Percentiles rank a stretch among this genome's conserved stretches.
Evolutionary conservation across 2,113 vertebrate species (phyloP).

Genomic region (Mionectes macconnelli): DNA sequence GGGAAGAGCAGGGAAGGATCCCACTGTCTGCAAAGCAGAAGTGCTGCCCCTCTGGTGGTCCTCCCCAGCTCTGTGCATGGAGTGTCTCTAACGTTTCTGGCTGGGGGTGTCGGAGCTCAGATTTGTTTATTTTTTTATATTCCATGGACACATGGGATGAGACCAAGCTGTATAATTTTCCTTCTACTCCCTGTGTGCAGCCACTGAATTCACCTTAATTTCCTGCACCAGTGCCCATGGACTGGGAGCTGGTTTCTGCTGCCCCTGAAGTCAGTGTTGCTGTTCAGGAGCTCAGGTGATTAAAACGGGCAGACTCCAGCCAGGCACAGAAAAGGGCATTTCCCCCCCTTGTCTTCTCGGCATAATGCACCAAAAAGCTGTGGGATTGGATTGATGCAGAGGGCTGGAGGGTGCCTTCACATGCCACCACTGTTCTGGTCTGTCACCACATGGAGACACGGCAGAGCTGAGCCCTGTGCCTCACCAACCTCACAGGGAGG

Average conservation of each 20-base stretch:
- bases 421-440: not conserved
- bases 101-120: not conserved
- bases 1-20: not conserved
- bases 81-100: not conserved
- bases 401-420: not conserved
- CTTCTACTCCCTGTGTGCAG: not conserved
- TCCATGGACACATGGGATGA: not conserved
- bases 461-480: not conserved
- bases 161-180: not conserved
- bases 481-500: not conserved
- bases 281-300: not conserved
- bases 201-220: slow-evolving; percentile 1
- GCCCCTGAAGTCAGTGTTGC: not conserved
- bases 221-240: slow-evolving; percentile 28
- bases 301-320: not conserved
- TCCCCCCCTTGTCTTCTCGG: not conserved
- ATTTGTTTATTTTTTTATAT: not conserved
- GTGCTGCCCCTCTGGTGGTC: not conserved
- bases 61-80: not conserved
- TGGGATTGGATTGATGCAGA: not conserved
- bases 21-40: not conserved
- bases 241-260: not conserved
- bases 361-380: not conserved
- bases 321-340: not conserved
- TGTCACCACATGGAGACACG: rapidly evolving